Base-by-base conservation (phyloP, 2,113 vertebrate species). In the Phaethon lepturus region DNA sequence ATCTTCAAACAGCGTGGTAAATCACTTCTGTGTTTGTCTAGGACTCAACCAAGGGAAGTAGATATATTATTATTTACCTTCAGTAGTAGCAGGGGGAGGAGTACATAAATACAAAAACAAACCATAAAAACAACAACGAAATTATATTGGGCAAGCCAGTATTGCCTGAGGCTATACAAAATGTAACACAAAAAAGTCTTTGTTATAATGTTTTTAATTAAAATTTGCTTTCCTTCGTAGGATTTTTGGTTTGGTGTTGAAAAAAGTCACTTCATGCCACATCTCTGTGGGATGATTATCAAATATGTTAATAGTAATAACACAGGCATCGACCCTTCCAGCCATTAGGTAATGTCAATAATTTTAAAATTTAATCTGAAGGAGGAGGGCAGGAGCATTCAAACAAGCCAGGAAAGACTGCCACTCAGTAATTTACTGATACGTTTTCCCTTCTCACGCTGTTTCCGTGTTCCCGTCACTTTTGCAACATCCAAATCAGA, bases 1-100 rank as follows among this genome's bases (percentile, higher is more conserved):
- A 97, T 96, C 85, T 98, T 98, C 96, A 98, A 98, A 78, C 97
- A 98, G 31, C 97, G 96, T 91, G 90, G 95, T 60, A 98, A 98
- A 94, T 95, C 98, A 47, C 94, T 98, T 75, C 98, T 98, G 0
- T 98, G 97, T 0, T 97, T 99, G 64, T 87, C 86, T 4, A 86
- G 97, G 3, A 88, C 98, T 60, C 96, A 96, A 16, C 91, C 97
- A 11, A 96, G 83, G 6, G 63, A 88, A 63, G 35, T 53, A 71
- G 75, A 60, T 60, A 12, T 33, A 42, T 42, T 74, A 66, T 26
- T 89, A 16, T 52, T 78, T 85, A 53, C 28, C 6, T 38, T 52
- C 44, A 33, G 7, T 49, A 55, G 28, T 9, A 72, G 17, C 1
- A 7, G 9, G 3, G 2, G 3, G 0, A 56, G 12, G 73, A 40